Base-by-base conservation (phyloP, 2,797 vertebrate species). In the Sebastes umbrosus region DNA sequence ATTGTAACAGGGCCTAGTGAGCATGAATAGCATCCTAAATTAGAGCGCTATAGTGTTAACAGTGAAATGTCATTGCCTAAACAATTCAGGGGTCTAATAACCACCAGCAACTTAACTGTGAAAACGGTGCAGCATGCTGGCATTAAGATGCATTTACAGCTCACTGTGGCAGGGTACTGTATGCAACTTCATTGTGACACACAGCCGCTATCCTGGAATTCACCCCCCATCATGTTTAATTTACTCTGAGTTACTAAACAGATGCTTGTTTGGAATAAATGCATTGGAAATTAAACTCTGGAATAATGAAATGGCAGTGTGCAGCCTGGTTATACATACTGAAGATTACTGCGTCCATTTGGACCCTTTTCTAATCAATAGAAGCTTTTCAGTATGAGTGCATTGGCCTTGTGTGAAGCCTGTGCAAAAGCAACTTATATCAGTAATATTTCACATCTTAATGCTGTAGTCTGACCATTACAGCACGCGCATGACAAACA, bases 211-310 rank as follows among this genome's bases (percentile, higher is more conserved):
- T 87, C 79, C 84, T 84, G 83, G 87, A 93, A 90, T 79, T 83
- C 91, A 84, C 83, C 93, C 90, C 90, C 90, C 87, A 91, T 95
- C 92, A 93, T 91, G 90, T 94, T 93, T 91, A 92, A 94, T 96
- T 93, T 94, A 88, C 90, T 91, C 77, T 75, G 87, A 84, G 90
- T 76, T 85, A 88, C 89, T 89, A 90, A 88, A 91, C 92, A 91
- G 92, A 90, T 93, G 90, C 88, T 93, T 93, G 91, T 93, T 94
- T 89, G 71, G 80, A 88, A 91, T 84, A 87, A 94, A 95, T 93
- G 88, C 88, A 90, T 87, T 69, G 84, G 74, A 92, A 95, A 95
- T 94, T 87, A 92, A 91, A 90, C 85, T 77, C 63, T 54, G 63
- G 80, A 89, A 84, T 88, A 90, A 87, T 88, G 87, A 91, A 91